Evolutionary conservation across 2,888 invertebrate species (phyloP).

Genomic region (Frankliniella intonsa): DNA sequence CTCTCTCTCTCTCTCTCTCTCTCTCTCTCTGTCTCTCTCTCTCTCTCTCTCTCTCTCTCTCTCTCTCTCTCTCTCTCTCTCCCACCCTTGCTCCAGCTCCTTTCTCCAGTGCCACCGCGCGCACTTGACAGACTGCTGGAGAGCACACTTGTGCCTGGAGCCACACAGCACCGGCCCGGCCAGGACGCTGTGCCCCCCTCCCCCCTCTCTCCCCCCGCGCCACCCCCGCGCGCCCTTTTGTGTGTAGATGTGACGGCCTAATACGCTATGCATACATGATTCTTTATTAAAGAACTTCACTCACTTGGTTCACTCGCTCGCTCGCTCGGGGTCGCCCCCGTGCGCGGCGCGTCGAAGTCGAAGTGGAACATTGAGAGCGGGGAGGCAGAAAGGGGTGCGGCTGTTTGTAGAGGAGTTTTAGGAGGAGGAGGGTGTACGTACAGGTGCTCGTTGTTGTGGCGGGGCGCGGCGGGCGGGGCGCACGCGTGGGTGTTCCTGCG

Average conservation of each 20-base stretch:
- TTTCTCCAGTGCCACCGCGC: background rate
- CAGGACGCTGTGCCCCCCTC: background rate
- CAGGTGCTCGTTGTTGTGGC: too few relatives aligned
- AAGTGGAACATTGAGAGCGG: too few relatives aligned
- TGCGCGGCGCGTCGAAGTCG: too few relatives aligned
- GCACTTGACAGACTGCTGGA: background rate
- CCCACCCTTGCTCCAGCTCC: background rate
- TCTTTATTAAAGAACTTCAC: slow-evolving; percentile 11
- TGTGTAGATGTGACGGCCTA: background rate
- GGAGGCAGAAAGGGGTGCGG: too few relatives aligned
- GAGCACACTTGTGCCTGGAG: background rate
- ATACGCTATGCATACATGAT: background rate
- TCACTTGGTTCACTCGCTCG: background rate
- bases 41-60: background rate
- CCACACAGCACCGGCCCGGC: background rate
- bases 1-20: slow-evolving; percentile 6
- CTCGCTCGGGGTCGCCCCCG: background rate
- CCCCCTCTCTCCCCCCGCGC: background rate
- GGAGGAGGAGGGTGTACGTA: too few relatives aligned
- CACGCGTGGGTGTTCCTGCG: too few relatives aligned
- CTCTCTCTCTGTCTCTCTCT: background rate
- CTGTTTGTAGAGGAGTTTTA: too few relatives aligned
- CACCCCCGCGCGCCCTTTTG: background rate
- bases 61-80: background rate
- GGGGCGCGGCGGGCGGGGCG: too few relatives aligned